Conservation (phyloP, 2,113 vertebrate genomes). For the Mystacornis crossleyi region DNA sequence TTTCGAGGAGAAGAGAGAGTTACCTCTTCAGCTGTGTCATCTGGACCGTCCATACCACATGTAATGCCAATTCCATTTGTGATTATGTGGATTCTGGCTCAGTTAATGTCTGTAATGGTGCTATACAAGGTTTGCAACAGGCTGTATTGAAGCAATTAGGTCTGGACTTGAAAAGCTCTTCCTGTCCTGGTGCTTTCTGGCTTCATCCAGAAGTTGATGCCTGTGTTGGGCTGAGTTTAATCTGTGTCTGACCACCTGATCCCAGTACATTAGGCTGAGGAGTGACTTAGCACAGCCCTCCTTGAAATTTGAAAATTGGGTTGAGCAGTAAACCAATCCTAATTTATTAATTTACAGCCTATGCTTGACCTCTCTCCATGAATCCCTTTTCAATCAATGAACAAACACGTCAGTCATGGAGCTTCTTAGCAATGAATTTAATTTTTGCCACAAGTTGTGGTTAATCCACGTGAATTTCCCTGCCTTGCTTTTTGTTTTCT, state of each 20-base stretch:
- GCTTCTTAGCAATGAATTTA: not conserved
- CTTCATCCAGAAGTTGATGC: not conserved
- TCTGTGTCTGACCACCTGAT: not conserved
- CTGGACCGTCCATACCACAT: not conserved
- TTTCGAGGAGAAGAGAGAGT: not conserved
- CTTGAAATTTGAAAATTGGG: not conserved
- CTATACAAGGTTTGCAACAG: not conserved
- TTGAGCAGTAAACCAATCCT: not conserved
- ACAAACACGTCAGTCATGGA: not conserved
- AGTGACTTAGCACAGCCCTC: not conserved
- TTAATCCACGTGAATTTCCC: not conserved
- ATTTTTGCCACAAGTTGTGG: not conserved
- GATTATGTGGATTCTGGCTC: not conserved
- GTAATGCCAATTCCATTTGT: accelerated
- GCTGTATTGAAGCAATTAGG: not conserved
- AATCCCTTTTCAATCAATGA: not conserved
- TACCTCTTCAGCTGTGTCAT: not conserved
- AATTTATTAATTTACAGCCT: not conserved
- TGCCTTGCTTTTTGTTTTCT: not conserved
- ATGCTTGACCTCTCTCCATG: not conserved
- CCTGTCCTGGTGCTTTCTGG: not conserved
- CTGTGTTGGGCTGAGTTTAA: not conserved
- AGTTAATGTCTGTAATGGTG: not conserved
- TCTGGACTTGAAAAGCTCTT: not conserved
- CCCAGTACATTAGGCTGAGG: not conserved